Evolutionary conservation across 1,140 invertebrate species (phyloP).

Genomic region (Cataglyphis hispanica): DNA sequence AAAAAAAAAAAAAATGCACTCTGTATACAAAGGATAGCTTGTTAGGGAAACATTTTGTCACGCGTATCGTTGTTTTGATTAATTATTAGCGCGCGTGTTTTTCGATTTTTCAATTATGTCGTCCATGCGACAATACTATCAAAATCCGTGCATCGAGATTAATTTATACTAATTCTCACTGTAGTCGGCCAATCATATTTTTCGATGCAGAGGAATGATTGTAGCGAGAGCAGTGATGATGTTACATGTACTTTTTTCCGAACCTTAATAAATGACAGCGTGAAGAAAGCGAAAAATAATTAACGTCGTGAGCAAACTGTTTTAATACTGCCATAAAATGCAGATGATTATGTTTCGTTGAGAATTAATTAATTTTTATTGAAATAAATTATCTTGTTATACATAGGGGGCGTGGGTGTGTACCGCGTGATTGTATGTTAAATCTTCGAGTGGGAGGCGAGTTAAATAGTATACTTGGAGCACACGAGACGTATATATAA

Average conservation of each 20-base stretch:
- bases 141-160: slow-evolving; percentile 8
- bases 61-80: slow-evolving; percentile 69
- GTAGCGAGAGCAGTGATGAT: not conserved
- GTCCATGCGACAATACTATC: slow-evolving; percentile 16
- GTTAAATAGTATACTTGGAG: slow-evolving; percentile 42
- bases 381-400: slow-evolving; percentile 31
- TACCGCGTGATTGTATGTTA: slow-evolving; percentile 67
- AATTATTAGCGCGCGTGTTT: slow-evolving; percentile 67
- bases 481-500: slow-evolving; percentile 53
- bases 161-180: slow-evolving; percentile 53
- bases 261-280: slow-evolving; percentile 18
- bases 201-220: not conserved
- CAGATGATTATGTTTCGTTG: slow-evolving; percentile 12
- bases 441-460: slow-evolving; percentile 48
- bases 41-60: slow-evolving; percentile 59
- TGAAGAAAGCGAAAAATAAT: slow-evolving; percentile 39
- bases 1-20: slow-evolving; percentile 29
- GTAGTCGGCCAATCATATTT: not conserved
- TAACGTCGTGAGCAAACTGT: slow-evolving; percentile 23
- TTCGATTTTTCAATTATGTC: slow-evolving; percentile 59
- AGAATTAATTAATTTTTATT: slow-evolving; percentile 61
- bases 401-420: slow-evolving; percentile 5
- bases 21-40: slow-evolving; percentile 25
- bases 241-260: slow-evolving; percentile 10
- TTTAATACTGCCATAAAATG: slow-evolving; percentile 33